Conservation (phyloP, 2,888 invertebrate species). For the Drosophila emarginata region DNA sequence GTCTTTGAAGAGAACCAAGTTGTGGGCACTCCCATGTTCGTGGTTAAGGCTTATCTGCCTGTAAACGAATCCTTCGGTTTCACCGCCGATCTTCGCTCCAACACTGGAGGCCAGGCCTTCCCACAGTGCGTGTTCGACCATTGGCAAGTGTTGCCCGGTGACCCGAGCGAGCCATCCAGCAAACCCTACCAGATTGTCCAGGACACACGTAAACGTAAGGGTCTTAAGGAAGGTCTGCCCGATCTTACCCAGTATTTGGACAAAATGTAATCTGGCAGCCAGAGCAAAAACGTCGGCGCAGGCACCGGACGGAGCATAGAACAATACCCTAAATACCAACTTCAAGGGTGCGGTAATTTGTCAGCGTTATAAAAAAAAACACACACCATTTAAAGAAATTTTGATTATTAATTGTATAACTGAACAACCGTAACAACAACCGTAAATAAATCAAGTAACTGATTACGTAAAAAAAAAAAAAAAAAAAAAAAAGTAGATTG, state of each 20-base stretch:
- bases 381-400: constrained; percentile 69
- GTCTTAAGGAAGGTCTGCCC: constrained; percentile 98
- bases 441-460: constrained; percentile 74
- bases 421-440: constrained; percentile 62
- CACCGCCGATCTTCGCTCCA: constrained; percentile 98
- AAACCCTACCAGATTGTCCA: constrained; percentile 92
- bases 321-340: constrained; percentile 37
- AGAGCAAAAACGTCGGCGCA: constrained; percentile 29
- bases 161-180: constrained; percentile 91
- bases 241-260: constrained; percentile 97
- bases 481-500: too few relatives aligned
- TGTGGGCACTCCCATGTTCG: constrained; percentile 98
- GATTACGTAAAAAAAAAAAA: constrained; percentile 56
- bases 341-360: constrained; percentile 47
- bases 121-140: constrained; percentile 99
- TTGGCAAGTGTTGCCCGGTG: constrained; percentile 98
- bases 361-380: constrained; percentile 58
- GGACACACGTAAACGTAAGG: constrained; percentile 99
- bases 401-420: constrained; percentile 76
- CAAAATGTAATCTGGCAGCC: constrained; percentile 91
- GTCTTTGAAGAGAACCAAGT: constrained; percentile 98
- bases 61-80: constrained; percentile 99
- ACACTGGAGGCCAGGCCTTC: constrained; percentile 99
- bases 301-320: constrained; percentile 48
- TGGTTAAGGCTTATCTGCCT: constrained; percentile 98